A percentile compares a stretch with the other conserved stretches of the same genome.
phyloP scores from a whole-genome alignment of 2,888 invertebrate species.

The Agapostemon virescens region DNA sequence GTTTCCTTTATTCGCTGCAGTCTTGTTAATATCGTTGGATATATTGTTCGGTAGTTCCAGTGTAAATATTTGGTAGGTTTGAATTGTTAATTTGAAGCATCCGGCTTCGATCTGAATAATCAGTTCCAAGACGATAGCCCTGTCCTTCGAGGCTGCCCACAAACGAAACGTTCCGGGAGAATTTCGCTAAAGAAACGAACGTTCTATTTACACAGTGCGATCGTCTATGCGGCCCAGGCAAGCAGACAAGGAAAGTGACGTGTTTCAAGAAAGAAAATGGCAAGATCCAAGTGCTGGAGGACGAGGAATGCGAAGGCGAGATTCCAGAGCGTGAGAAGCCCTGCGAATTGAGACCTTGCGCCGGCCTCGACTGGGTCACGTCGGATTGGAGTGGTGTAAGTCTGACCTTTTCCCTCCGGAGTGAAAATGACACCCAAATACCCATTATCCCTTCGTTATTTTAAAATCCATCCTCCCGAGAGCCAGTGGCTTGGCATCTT shows the following conservation, averaged over 20 bases:
- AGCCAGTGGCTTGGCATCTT: neutral
- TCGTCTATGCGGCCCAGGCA: conserved; percentile 94
- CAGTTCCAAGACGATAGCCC: neutral
- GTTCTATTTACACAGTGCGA: conserved; percentile 85
- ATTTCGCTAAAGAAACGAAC: neutral
- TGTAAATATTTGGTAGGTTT: too few relatives aligned
- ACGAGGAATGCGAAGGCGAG: conserved; percentile 85
- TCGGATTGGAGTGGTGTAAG: conserved; percentile 94
- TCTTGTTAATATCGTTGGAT: too few relatives aligned
- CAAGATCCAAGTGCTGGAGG: conserved; percentile 85
- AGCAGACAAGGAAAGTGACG: conserved; percentile 89
- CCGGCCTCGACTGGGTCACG: conserved; percentile 94
- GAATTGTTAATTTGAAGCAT: too few relatives aligned
- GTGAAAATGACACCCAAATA: neutral
- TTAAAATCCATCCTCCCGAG: neutral
- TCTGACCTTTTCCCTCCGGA: conserved; percentile 53
- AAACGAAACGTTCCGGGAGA: neutral
- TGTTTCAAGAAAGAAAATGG: conserved; percentile 87
- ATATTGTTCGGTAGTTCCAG: too few relatives aligned
- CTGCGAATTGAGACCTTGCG: conserved; percentile 91
- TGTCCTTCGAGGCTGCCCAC: neutral
- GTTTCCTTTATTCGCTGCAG: too few relatives aligned
- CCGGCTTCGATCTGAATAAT: neutral
- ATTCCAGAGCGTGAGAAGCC: conserved; percentile 87
- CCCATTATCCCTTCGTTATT: neutral